These are phyloP conservation scores for Diploptera punctata DNA, from an alignment of 2,888 invertebrate genomes.

Conservation along the genomic window DNA sequence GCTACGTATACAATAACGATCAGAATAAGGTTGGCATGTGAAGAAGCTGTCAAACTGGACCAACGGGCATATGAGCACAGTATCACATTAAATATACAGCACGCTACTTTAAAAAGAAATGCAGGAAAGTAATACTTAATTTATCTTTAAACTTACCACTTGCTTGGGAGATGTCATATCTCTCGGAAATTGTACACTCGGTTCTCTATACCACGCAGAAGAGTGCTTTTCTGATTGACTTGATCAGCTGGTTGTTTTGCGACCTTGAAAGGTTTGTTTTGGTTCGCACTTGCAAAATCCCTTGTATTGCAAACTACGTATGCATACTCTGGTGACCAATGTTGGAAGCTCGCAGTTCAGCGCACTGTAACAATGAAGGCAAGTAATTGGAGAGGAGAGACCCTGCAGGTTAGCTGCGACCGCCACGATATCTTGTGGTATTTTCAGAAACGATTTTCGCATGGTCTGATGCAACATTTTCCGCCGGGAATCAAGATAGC, in stretches of 20 bases:
- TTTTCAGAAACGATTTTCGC: no score
- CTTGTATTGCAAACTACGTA: slow-evolving; percentile 1
- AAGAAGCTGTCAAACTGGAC: no score
- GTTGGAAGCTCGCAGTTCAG: slow-evolving; percentile 2
- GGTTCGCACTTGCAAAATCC: slow-evolving; percentile 26
- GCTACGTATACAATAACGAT: no score
- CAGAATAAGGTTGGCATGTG: no score
- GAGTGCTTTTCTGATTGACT: not conserved
- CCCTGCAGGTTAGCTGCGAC: no score
- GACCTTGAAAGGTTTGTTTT: slow-evolving; percentile 38
- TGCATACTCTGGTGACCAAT: slow-evolving; percentile 10
- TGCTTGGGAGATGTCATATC: slow-evolving; percentile 48
- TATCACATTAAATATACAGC: no score
- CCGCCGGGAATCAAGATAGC: no score
- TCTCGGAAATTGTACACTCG: not conserved
- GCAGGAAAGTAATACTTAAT: not conserved
- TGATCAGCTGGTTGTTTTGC: slow-evolving; percentile 24
- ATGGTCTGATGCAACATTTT: no score
- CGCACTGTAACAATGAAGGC: no score
- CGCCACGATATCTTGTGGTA: no score
- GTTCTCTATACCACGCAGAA: not conserved
- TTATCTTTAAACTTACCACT: slow-evolving; percentile 46
- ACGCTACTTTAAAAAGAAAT: not conserved
- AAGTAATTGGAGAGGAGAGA: no score
- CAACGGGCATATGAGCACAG: no score